phyloP scores from a whole-genome alignment of 2,888 invertebrate species.

The Scaeva pyrastri region DNA sequence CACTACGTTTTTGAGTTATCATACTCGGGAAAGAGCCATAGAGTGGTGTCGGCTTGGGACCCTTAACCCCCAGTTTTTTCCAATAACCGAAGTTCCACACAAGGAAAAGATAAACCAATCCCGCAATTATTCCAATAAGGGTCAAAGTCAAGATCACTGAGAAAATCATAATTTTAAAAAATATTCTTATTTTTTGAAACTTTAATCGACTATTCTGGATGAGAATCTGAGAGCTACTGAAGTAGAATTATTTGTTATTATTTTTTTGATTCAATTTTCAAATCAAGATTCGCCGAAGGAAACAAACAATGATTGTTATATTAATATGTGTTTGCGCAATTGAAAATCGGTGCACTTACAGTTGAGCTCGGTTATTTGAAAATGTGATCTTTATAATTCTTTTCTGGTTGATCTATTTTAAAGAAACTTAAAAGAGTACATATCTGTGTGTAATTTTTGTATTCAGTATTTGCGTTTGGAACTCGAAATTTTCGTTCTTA shows the following conservation, averaged over 20 bases:
- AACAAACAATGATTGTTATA: not conserved
- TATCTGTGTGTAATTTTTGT: no score
- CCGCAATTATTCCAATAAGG: conserved; percentile 25
- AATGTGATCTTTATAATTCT: no score
- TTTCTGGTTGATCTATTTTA: no score
- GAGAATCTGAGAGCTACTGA: not conserved
- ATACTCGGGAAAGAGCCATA: conserved; percentile 82
- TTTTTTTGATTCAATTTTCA: not conserved
- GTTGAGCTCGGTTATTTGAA: not conserved
- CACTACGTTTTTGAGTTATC: conserved; percentile 78
- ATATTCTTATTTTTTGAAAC: not conserved
- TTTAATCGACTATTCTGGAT: not conserved
- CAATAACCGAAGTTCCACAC: conserved; percentile 82
- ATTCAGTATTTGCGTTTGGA: no score
- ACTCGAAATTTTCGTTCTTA: no score
- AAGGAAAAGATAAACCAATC: conserved; percentile 78
- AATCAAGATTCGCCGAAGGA: not conserved
- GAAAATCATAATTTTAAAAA: conserved; percentile 5
- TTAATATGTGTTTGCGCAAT: not conserved
- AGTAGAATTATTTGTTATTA: not conserved
- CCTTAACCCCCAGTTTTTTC: conserved; percentile 81
- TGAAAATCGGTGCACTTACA: not conserved
- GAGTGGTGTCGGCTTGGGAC: conserved; percentile 80
- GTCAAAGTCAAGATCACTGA: conserved; percentile 13
- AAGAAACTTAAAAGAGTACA: no score